Conservation (phyloP, 2,888 invertebrate genomes). For the Callosobruchus maculatus region DNA sequence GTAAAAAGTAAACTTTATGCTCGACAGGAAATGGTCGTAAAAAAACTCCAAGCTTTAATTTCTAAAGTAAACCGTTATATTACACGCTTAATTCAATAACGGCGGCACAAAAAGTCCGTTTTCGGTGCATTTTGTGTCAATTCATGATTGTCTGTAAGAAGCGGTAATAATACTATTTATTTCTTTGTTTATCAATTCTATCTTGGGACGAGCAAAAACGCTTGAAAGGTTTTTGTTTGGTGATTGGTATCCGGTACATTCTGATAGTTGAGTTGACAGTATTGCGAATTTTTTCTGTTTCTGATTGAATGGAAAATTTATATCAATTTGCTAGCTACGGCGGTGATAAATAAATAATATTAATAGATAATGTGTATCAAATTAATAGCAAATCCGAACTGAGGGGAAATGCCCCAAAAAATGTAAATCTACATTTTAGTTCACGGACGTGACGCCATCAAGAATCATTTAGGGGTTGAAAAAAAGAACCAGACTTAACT, state of each 20-base stretch:
- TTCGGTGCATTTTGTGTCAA: slow-evolving; percentile 5
- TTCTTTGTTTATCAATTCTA: not conserved
- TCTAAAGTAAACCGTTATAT: slow-evolving; percentile 14
- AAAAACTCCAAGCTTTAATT: slow-evolving; percentile 3
- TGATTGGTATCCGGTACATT: not conserved
- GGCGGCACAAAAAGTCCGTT: slow-evolving; percentile 8
- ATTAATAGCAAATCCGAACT: no score
- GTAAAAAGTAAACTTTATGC: not conserved
- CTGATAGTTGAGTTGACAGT: not conserved
- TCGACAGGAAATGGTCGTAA: not conserved
- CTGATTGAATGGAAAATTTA: not conserved
- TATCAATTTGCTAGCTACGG: no score
- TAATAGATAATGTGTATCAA: no score
- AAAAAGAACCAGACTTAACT: no score
- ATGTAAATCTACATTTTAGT: no score
- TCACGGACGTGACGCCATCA: no score
- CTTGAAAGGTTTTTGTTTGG: not conserved
- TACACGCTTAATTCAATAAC: slow-evolving; percentile 12
- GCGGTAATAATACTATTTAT: not conserved
- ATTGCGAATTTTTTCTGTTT: not conserved
- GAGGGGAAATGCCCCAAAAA: no score
- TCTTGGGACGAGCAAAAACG: not conserved
- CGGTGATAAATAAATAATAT: no score
- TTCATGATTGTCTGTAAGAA: not conserved
- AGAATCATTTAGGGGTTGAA: no score